These are phyloP conservation scores for Phodopus roborovskii DNA, from an alignment of 2,113 vertebrate species.

Conservation along the genomic window DNA sequence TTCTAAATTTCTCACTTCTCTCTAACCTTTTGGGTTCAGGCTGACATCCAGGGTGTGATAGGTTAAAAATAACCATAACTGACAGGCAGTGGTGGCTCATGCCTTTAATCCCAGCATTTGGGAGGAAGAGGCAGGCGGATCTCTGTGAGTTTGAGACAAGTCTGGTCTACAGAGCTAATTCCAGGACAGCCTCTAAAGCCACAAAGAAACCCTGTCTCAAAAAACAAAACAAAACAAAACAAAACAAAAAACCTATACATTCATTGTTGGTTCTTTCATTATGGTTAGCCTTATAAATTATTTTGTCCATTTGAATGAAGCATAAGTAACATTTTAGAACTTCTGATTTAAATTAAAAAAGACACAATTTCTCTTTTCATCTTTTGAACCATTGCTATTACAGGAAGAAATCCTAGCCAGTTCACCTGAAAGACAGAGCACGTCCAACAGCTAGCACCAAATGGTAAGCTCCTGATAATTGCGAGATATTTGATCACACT, in stretches of 20 bases:
- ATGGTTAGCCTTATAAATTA: not conserved
- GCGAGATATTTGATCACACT: not conserved
- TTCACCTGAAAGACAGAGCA: not conserved
- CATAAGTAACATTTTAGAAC: not conserved
- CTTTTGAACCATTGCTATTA: not conserved
- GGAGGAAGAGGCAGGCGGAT: too few species aligned
- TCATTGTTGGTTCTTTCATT: not conserved
- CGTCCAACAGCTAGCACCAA: not conserved
- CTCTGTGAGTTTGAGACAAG: too few species aligned
- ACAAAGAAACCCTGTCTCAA: too few species aligned
- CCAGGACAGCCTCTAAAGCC: too few species aligned
- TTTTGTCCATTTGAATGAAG: not conserved
- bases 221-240: too few species aligned
- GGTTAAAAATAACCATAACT: conserved; percentile 5
- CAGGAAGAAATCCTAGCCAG: not conserved
- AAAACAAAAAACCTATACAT: not conserved
- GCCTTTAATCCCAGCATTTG: too few species aligned
- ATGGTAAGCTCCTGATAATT: not conserved
- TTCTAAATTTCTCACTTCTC: not conserved
- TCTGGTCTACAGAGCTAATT: too few species aligned
- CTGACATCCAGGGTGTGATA: not conserved
- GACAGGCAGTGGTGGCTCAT: too few species aligned
- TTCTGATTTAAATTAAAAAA: conserved; percentile 18
- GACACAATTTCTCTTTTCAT: conserved; percentile 5
- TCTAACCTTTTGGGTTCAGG: not conserved